Conservation (phyloP, 2,113 vertebrate genomes). For the Hippocampus comes region DNA sequence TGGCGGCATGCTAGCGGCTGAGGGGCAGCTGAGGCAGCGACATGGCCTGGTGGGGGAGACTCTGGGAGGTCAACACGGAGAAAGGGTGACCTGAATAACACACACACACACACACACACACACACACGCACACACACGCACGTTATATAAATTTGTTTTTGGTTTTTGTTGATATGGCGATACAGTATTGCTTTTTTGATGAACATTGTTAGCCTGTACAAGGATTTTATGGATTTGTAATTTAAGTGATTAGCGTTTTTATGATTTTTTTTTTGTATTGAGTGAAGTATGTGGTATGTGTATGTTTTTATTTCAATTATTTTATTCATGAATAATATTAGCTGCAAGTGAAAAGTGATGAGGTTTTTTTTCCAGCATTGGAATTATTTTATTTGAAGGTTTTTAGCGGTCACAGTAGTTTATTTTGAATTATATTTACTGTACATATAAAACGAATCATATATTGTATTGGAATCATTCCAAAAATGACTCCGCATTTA, state of each 20-base stretch:
- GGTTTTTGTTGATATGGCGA: not conserved
- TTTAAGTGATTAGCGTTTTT: not conserved
- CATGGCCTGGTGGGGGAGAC: slow-evolving; percentile 80
- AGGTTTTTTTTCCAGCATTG: too few relatives aligned
- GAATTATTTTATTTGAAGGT: too few relatives aligned
- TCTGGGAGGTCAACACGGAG: slow-evolving; percentile 84
- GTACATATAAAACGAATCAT: too few relatives aligned
- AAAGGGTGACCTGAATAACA: slow-evolving; percentile 85
- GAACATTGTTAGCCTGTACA: too few relatives aligned
- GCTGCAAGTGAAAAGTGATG: not conserved
- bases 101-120: not conserved
- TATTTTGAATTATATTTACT: too few relatives aligned
- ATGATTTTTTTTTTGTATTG: not conserved
- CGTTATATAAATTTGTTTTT: not conserved
- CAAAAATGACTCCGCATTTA: too few relatives aligned
- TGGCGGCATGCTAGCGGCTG: slow-evolving; percentile 72
- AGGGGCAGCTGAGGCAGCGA: slow-evolving; percentile 80
- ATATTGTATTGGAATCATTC: too few relatives aligned
- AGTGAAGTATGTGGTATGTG: not conserved
- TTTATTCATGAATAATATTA: not conserved
- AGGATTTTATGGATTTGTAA: not conserved
- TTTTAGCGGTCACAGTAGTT: too few relatives aligned
- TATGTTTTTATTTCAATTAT: not conserved
- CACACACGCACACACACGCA: not conserved
- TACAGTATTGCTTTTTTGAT: too few relatives aligned